These are phyloP conservation scores for Apocrypta bakeri DNA, from an alignment of 1,140 invertebrate genomes.

Conservation along the genomic window DNA sequence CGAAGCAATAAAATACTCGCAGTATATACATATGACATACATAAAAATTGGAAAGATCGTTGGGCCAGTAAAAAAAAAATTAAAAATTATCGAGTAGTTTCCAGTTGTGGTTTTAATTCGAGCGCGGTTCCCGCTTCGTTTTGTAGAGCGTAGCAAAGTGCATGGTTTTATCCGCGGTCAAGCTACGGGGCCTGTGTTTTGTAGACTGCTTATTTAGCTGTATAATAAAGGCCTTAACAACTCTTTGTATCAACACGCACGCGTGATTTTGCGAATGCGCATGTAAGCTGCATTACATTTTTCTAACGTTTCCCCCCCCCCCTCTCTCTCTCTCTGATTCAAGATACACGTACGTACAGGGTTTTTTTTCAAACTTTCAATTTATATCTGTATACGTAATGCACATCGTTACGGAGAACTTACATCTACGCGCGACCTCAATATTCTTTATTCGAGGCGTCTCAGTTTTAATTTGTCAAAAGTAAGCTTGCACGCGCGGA, in stretches of 20 bases:
- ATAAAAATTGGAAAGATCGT: too few species aligned
- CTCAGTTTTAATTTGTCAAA: too few species aligned
- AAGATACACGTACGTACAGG: too few species aligned
- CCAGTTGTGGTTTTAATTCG: too few species aligned
- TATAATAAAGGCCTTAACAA: constrained; percentile 53
- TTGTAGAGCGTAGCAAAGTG: constrained; percentile 64
- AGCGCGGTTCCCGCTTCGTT: constrained; percentile 58
- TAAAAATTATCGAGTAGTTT: not conserved
- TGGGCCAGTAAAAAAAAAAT: not conserved
- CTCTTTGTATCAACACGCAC: constrained; percentile 37
- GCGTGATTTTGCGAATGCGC: not conserved
- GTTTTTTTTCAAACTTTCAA: constrained; percentile 9
- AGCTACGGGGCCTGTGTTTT: constrained; percentile 38
- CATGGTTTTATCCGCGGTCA: constrained; percentile 60
- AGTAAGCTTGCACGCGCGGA: not conserved
- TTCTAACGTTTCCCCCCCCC: constrained; percentile 30
- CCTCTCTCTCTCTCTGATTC: not conserved
- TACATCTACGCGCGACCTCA: too few species aligned
- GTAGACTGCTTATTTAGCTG: constrained; percentile 52
- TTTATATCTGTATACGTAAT: not conserved
- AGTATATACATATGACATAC: too few species aligned
- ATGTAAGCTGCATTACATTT: constrained; percentile 31
- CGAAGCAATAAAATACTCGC: too few species aligned
- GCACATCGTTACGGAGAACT: too few species aligned
- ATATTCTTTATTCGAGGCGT: too few species aligned